Conservation (phyloP, 2,888 invertebrate species). For the Phaonia tiefii region DNA sequence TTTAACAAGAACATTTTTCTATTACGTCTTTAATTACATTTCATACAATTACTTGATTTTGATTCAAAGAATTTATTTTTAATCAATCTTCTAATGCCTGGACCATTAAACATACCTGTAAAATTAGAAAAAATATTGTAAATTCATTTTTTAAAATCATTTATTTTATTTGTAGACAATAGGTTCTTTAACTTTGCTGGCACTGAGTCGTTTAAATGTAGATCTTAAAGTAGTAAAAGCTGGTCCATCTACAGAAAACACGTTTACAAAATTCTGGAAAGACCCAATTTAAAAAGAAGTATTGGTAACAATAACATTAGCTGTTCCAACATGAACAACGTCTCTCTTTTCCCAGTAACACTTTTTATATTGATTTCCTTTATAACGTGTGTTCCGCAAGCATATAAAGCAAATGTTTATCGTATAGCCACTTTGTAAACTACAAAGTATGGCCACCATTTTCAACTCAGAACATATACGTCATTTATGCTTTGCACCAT, state of each 20-base stretch:
- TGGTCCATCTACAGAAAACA: neutral
- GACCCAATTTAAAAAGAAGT: neutral
- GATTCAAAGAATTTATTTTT: conserved; percentile 13
- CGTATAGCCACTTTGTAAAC: no score
- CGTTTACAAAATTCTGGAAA: neutral
- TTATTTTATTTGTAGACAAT: no score
- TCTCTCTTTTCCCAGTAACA: neutral
- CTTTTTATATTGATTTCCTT: neutral
- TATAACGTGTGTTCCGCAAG: no score
- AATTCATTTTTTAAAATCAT: no score
- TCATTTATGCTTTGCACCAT: neutral
- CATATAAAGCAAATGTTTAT: neutral
- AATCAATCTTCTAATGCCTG: no score
- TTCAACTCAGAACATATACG: neutral
- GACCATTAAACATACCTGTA: no score
- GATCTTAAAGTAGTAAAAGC: neutral
- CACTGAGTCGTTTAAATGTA: no score
- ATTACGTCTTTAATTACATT: conserved; percentile 9
- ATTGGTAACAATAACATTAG: neutral
- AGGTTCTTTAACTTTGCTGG: neutral
- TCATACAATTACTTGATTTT: neutral
- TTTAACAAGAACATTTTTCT: neutral
- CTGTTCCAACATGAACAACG: no score
- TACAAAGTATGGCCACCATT: no score
- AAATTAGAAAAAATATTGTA: no score